These are phyloP conservation scores for Agrochola lychnidis DNA, from an alignment of 2,888 invertebrate species.

Conservation along the genomic window DNA sequence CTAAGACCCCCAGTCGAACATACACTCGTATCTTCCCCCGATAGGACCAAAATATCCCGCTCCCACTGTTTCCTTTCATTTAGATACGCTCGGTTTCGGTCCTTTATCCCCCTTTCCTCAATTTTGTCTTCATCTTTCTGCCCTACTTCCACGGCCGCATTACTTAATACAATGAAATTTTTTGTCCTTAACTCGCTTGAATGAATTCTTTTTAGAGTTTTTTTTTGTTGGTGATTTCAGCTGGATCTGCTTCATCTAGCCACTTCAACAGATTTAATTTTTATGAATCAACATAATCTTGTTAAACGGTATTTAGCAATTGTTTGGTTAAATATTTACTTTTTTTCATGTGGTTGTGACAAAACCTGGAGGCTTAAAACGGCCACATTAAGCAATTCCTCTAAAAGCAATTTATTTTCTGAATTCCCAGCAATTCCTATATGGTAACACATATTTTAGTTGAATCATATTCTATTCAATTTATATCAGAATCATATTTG, in stretches of 20 bases:
- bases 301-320: constrained; percentile 3
- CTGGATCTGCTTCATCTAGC: constrained; percentile 67
- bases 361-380: too few species aligned
- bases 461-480: too few species aligned
- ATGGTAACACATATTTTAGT: too few species aligned
- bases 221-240: constrained; percentile 70
- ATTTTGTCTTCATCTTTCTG: constrained; percentile 77
- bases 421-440: too few species aligned
- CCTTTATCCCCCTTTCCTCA: constrained; percentile 76
- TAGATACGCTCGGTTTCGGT: constrained; percentile 76
- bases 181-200: constrained; percentile 72
- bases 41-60: constrained; percentile 76
- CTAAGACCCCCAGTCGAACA: constrained; percentile 73
- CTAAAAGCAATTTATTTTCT: too few species aligned
- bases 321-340: not conserved
- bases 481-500: too few species aligned
- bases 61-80: constrained; percentile 78
- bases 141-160: constrained; percentile 74
- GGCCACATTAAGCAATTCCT: too few species aligned
- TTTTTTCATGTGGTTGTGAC: too few species aligned
- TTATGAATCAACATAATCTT: constrained; percentile 60
- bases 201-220: constrained; percentile 63
- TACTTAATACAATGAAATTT: constrained; percentile 81
- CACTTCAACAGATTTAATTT: constrained; percentile 68
- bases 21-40: constrained; percentile 75